These are phyloP conservation scores for Lithophane socia DNA, from an alignment of 2,888 invertebrate genomes.

Conservation along the genomic window DNA sequence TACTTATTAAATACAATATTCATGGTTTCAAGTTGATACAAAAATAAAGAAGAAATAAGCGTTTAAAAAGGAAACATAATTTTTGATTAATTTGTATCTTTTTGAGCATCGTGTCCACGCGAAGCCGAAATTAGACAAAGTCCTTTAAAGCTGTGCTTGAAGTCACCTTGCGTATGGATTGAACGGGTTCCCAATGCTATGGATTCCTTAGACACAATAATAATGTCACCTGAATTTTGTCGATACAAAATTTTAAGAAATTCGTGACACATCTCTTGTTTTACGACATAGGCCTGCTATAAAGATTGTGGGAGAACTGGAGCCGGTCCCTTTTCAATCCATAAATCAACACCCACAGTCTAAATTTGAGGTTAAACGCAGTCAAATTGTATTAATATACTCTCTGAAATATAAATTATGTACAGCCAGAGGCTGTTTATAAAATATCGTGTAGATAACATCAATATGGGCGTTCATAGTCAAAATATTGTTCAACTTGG, in stretches of 20 bases:
- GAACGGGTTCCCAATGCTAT: not conserved
- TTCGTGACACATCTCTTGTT: conserved; percentile 26
- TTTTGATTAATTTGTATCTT: too few species aligned
- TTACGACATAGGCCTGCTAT: conserved; percentile 13
- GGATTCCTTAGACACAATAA: not conserved
- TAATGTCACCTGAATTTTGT: not conserved
- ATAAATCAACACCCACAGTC: conserved; percentile 66
- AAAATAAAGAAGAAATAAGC: too few species aligned
- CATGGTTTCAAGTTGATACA: too few species aligned
- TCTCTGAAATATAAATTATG: conserved; percentile 50
- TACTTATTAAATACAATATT: too few species aligned
- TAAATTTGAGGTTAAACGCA: conserved; percentile 62
- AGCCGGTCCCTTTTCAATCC: conserved; percentile 52
- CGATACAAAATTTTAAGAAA: conserved; percentile 2
- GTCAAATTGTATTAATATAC: conserved; percentile 60
- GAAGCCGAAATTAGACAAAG: too few species aligned
- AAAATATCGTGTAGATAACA: conserved; percentile 64
- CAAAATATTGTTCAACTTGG: conserved; percentile 70
- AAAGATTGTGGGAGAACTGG: conserved; percentile 48
- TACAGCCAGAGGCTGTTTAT: conserved; percentile 50
- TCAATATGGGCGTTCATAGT: conserved; percentile 53
- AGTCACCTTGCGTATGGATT: not conserved
- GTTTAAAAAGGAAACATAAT: too few species aligned
- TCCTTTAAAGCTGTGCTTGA: conserved; percentile 3
- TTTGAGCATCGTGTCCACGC: too few species aligned